phyloP scores from a whole-genome alignment of 1,140 invertebrate species.

The Stegodyphus dumicola region DNA sequence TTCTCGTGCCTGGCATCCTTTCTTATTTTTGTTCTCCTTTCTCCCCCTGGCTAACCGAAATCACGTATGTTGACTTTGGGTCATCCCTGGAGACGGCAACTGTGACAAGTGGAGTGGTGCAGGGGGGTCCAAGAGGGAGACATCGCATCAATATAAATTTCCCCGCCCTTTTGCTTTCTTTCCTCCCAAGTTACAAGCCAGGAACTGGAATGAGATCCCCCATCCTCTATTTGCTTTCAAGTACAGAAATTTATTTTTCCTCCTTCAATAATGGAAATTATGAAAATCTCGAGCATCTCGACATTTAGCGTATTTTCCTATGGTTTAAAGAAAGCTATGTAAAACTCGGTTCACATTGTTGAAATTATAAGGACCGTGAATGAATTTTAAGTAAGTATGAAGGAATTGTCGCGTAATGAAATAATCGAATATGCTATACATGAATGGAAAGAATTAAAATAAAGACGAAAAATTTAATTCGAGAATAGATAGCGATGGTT shows the following conservation, averaged over 20 bases:
- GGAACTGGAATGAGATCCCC: conserved; percentile 45
- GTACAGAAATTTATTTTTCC: no score
- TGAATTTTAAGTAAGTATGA: no score
- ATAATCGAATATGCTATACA: no score
- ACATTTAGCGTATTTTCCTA: no score
- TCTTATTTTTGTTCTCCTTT: conserved; percentile 25
- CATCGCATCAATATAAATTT: conserved; percentile 56
- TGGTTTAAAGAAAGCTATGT: no score
- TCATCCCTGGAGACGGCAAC: conserved; percentile 34
- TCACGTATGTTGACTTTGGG: conserved; percentile 54
- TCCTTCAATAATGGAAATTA: not conserved
- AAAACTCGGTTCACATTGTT: no score
- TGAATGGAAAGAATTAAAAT: no score
- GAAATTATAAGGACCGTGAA: no score
- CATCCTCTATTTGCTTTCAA: not conserved
- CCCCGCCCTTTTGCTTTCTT: conserved; percentile 6
- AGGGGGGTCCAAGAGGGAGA: conserved; percentile 16
- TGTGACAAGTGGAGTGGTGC: conserved; percentile 45
- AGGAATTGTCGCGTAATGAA: no score
- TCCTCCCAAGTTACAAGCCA: conserved; percentile 19
- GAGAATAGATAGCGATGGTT: no score
- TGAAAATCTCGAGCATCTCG: no score
- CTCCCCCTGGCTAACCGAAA: conserved; percentile 28
- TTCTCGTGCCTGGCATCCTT: not conserved
- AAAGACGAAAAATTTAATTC: no score